Evolutionary conservation across 2,113 vertebrate species (phyloP).

Genomic region (Dipodomys stephensi): DNA sequence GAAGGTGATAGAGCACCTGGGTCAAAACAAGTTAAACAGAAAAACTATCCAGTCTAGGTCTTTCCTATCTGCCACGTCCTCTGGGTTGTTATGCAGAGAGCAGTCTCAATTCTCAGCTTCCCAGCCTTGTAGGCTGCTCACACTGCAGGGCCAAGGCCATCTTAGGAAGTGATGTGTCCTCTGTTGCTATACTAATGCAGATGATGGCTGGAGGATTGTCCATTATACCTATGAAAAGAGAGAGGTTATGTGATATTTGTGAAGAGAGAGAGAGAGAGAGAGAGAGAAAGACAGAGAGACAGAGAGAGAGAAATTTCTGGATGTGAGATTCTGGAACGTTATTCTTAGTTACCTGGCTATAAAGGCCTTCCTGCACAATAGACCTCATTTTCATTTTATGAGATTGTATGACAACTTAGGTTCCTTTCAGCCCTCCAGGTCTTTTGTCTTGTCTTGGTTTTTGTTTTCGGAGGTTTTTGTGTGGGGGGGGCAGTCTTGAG

Average conservation of each 20-base stretch:
- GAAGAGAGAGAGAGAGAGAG: too few species aligned
- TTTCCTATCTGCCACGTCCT: not conserved
- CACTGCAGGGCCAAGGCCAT: too few species aligned
- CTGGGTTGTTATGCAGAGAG: not conserved
- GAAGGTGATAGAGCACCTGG: not conserved
- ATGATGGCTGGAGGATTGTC: too few species aligned
- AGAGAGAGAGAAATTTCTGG: not conserved
- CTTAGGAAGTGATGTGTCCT: too few species aligned
- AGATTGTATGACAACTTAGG: not conserved
- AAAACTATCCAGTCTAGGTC: not conserved
- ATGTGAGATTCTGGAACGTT: not conserved
- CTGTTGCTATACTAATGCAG: too few species aligned
- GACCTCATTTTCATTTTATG: not conserved
- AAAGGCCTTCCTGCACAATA: not conserved
- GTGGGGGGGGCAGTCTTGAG: too few species aligned
- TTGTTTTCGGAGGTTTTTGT: too few species aligned
- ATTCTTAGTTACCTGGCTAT: not conserved
- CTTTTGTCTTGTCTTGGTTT: too few species aligned
- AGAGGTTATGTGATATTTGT: too few species aligned
- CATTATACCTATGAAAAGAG: too few species aligned
- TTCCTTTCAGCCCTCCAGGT: not conserved
- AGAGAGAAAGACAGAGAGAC: not conserved
- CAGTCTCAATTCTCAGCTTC: not conserved
- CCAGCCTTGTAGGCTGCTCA: not conserved
- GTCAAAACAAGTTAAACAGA: not conserved